These are phyloP conservation scores for Camponotus fellah DNA, from an alignment of 2,888 invertebrate genomes.

Conservation along the genomic window DNA sequence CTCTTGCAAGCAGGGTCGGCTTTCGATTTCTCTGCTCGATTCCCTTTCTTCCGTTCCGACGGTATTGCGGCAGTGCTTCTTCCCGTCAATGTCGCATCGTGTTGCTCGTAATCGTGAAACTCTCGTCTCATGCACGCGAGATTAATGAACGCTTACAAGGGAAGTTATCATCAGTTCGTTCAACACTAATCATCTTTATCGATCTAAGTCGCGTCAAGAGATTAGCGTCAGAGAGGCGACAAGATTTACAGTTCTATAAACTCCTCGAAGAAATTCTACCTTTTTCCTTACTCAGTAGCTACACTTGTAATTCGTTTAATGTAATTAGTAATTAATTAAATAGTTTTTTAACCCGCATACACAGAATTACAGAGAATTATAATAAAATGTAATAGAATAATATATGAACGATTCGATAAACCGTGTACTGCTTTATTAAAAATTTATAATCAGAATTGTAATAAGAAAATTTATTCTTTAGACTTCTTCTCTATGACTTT, in stretches of 20 bases:
- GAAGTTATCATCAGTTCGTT: conserved; percentile 26
- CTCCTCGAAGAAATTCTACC: neutral
- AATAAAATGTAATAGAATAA: neutral
- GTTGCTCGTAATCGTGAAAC: conserved; percentile 18
- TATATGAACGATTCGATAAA: neutral
- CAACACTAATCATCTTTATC: conserved; percentile 29
- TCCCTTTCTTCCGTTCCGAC: conserved; percentile 34
- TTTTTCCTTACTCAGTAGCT: neutral
- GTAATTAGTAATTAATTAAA: no score
- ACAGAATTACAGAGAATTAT: neutral
- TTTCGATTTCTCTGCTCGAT: conserved; percentile 57
- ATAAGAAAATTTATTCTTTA: neutral
- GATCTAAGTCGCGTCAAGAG: conserved; percentile 25
- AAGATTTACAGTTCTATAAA: neutral
- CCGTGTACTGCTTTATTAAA: neutral
- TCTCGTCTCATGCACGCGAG: conserved; percentile 13
- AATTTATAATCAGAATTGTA: neutral
- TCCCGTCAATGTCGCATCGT: conserved; percentile 49
- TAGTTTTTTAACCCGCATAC: neutral
- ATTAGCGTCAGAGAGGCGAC: conserved; percentile 20
- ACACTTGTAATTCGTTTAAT: neutral
- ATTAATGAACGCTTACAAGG: conserved; percentile 25
- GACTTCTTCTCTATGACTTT: neutral
- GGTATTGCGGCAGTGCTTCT: conserved; percentile 47
- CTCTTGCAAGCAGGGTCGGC: conserved; percentile 72